phyloP scores from a whole-genome alignment of 2,797 vertebrate genomes.

The Paratrypauchen microcephalus region DNA sequence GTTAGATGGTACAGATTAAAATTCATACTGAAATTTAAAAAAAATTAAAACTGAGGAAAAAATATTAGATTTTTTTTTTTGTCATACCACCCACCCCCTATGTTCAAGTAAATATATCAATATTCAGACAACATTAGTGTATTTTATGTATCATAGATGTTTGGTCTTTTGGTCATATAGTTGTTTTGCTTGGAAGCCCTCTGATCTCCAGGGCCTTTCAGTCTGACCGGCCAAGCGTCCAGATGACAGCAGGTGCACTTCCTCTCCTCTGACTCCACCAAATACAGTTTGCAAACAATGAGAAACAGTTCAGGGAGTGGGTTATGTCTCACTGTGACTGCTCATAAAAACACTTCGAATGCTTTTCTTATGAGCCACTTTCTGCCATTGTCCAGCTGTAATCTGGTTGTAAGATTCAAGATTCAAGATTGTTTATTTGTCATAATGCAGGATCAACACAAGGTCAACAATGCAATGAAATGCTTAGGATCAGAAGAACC shows the following conservation, averaged over 20 bases:
- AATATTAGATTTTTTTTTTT: too few species aligned
- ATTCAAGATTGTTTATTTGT: too few species aligned
- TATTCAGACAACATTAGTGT: too few species aligned
- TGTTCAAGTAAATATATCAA: too few species aligned
- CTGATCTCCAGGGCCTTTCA: constrained; percentile 27
- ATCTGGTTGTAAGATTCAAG: constrained; percentile 48
- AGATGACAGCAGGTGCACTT: constrained; percentile 75
- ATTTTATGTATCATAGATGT: neutral
- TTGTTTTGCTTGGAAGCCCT: constrained; percentile 49
- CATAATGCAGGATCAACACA: too few species aligned
- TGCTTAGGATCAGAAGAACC: too few species aligned
- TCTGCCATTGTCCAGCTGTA: constrained; percentile 51
- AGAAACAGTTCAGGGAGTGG: constrained; percentile 45
- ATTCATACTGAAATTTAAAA: too few species aligned
- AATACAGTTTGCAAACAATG: constrained; percentile 38
- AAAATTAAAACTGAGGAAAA: too few species aligned
- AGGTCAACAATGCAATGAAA: too few species aligned
- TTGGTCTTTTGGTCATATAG: constrained; percentile 32
- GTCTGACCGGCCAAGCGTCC: constrained; percentile 54
- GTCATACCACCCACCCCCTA: too few species aligned
- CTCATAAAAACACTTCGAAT: constrained; percentile 26
- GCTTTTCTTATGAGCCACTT: constrained; percentile 27
- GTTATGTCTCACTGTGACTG: constrained; percentile 48
- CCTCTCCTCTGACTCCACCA: constrained; percentile 57
- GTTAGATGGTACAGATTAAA: too few species aligned